phyloP scores from a whole-genome alignment of 2,888 invertebrate genomes.

The Eupithecia centaureata region DNA sequence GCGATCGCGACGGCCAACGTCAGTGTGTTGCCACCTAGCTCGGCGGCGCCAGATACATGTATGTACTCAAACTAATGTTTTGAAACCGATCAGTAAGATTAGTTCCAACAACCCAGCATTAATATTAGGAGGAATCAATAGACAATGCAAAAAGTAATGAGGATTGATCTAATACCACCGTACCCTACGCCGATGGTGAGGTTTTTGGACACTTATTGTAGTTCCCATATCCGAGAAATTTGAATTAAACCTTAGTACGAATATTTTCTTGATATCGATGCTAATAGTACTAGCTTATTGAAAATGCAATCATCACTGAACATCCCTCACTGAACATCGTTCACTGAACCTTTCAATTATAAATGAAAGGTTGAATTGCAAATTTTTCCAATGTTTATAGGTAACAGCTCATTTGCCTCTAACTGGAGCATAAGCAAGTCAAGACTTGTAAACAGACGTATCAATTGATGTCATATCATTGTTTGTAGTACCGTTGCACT shows the following conservation, averaged over 20 bases:
- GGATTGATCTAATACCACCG: neutral
- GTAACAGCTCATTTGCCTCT: constrained; percentile 44
- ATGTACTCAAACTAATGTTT: no score
- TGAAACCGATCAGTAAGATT: no score
- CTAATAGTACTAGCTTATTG: neutral
- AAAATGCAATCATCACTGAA: neutral
- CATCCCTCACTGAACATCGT: neutral
- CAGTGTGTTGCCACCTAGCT: constrained; percentile 72
- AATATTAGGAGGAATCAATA: neutral
- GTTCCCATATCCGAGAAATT: neutral
- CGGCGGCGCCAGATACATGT: constrained; percentile 77
- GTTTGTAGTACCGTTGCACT: constrained; percentile 59
- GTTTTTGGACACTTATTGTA: neutral
- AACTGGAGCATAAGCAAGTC: constrained; percentile 37
- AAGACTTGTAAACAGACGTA: constrained; percentile 46
- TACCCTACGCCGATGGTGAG: neutral
- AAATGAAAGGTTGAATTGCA: constrained; percentile 15
- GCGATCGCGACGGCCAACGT: constrained; percentile 83
- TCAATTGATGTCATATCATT: constrained; percentile 55
- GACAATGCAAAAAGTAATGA: neutral
- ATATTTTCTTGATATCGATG: neutral
- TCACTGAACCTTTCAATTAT: neutral
- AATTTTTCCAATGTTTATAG: constrained; percentile 35
- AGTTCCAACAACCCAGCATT: neutral
- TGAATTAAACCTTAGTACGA: neutral